phyloP scores from a whole-genome alignment of 2,113 vertebrate genomes.

The Sebastes schlegelii region DNA sequence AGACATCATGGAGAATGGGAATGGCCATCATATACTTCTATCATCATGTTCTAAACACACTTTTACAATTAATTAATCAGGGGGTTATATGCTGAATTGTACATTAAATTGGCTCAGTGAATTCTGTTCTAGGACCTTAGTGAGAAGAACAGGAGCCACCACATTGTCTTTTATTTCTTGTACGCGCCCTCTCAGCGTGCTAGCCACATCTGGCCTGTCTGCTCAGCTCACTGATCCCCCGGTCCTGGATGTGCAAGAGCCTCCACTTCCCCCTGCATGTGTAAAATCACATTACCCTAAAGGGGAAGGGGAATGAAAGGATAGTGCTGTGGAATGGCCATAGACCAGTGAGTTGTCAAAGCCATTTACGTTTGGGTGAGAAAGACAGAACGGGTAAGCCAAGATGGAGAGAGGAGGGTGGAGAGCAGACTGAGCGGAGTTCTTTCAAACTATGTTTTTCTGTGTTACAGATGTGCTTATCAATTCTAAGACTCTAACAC shows the following conservation, averaged over 20 bases:
- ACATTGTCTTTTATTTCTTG: slow-evolving; percentile 62
- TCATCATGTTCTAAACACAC: too few relatives aligned
- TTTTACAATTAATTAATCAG: too few relatives aligned
- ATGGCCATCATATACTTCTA: too few relatives aligned
- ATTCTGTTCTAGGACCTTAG: background rate
- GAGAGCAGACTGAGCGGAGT: slow-evolving; percentile 8
- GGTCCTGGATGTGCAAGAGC: slow-evolving; percentile 41
- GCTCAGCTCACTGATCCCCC: slow-evolving; percentile 71
- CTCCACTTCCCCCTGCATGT: slow-evolving; percentile 70
- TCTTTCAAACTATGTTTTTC: slow-evolving; percentile 29
- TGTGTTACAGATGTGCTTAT: slow-evolving; percentile 21
- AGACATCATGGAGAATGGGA: too few relatives aligned
- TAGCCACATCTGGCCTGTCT: slow-evolving; percentile 77
- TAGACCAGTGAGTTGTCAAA: slow-evolving; percentile 89
- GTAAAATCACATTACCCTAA: slow-evolving; percentile 86
- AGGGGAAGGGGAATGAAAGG: slow-evolving; percentile 88
- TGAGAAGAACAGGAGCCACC: background rate
- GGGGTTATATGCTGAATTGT: background rate
- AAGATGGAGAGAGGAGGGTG: slow-evolving; percentile 30
- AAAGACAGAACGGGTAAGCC: slow-evolving; percentile 40
- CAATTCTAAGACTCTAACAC: slow-evolving; percentile 4
- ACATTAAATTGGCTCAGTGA: background rate
- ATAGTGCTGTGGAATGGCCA: slow-evolving; percentile 84
- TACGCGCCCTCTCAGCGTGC: slow-evolving; percentile 42
- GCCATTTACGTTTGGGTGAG: slow-evolving; percentile 81